These are phyloP conservation scores for Tribolium castaneum DNA, from an alignment of 1,140 invertebrate genomes.

Conservation along the genomic window DNA sequence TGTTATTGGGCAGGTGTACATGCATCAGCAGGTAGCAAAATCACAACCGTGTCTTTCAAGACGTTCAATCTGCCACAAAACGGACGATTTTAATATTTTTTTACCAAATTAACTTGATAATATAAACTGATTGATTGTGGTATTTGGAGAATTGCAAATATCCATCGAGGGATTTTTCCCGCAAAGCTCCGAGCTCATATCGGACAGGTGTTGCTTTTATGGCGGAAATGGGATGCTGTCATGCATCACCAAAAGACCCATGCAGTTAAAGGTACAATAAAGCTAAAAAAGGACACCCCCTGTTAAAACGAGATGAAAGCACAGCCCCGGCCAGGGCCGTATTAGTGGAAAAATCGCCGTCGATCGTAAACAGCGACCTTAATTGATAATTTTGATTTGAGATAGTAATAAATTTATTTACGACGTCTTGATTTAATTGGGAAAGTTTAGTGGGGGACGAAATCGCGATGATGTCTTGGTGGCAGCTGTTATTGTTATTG, in stretches of 20 bases:
- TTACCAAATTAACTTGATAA: too few species aligned
- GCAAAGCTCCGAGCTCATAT: background rate
- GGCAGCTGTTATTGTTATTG: conserved; percentile 19
- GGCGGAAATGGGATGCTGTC: conserved; percentile 28
- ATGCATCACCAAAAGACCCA: conserved; percentile 19
- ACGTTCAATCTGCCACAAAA: background rate
- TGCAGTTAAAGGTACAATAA: conserved; percentile 1
- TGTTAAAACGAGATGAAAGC: background rate
- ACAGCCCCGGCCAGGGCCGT: background rate
- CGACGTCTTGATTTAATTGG: conserved; percentile 9
- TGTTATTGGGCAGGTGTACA: conserved; percentile 11
- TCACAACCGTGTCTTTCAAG: background rate
- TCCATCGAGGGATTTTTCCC: background rate
- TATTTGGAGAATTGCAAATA: background rate
- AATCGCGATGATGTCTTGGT: background rate
- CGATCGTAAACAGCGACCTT: conserved; percentile 4
- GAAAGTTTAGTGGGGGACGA: conserved; percentile 8
- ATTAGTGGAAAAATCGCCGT: background rate
- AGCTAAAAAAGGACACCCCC: background rate
- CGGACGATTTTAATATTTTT: background rate
- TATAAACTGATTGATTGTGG: background rate
- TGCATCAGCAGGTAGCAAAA: conserved; percentile 8
- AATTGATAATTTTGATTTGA: conserved; percentile 19
- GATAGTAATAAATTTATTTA: conserved; percentile 11
- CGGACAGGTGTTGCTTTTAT: conserved; percentile 27